Base-by-base conservation (phyloP, 2,797 vertebrate species). In the Ambastaia sidthimunki region DNA sequence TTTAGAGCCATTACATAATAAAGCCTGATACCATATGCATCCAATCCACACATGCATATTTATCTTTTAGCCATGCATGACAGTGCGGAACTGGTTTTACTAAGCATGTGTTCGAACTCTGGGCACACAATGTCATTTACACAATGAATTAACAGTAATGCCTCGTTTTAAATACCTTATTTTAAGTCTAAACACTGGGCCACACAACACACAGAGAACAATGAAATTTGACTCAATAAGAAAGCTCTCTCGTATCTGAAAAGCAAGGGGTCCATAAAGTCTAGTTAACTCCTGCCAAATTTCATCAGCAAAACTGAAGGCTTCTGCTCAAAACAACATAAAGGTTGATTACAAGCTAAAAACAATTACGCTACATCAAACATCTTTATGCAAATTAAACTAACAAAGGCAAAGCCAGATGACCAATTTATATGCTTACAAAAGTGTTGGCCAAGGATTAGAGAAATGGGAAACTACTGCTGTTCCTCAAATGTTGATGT, bases 121-220 rank as follows among this genome's bases (percentile, higher is more conserved):
- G 66, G 48, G n/a, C n/a, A 37, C 16, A 82, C 44, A 65, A 37
- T 37, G 7, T 65, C 3, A 9, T n/a, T n/a, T 65, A 37, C 3
- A 37, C 15, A 31, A 65, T 12, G 9, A n/a, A 37, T 11, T 11
- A 37, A 63, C 18, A 63, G 10, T n/a, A 34, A 63, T 34, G 28
- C 16, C 28, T 63, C 16, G 10, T 10, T 31, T 13, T 6, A 34
- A n/a, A 78, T 19, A 66, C 9, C 13, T 31, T 21, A 59, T 62
- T 78, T 78, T 66, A 54, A 66, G 34, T 66, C 62, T 34, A 76
- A 78, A 69, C 66, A 37, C 75, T 28, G 69, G 23, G 19, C 80
- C n/a, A 57, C 66, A 74, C 65, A 74, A 71, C 18, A 34, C 48
- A 71, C 71, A 71, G n/a, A n/a, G 37, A 55, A 76, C 57, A 74